These are phyloP conservation scores for Drosophila monieri DNA, from an alignment of 2,888 invertebrate species.

Conservation along the genomic window DNA sequence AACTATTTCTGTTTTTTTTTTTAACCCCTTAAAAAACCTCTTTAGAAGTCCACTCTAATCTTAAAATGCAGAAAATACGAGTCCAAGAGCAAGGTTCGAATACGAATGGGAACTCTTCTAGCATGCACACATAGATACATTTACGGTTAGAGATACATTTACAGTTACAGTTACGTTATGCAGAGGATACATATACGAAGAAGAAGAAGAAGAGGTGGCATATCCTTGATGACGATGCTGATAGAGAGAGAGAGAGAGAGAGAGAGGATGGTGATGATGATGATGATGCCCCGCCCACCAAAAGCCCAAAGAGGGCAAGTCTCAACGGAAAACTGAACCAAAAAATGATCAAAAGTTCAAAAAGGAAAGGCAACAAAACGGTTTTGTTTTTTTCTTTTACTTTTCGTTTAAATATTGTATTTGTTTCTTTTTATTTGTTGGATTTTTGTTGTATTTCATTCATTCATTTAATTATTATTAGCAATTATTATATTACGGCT, in stretches of 20 bases:
- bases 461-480: constrained; percentile 46
- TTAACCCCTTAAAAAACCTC: too few relatives aligned
- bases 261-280: background rate
- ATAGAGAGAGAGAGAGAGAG: background rate
- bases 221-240: background rate
- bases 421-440: constrained; percentile 67
- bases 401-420: constrained; percentile 57
- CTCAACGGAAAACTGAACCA: constrained; percentile 19
- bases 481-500: constrained; percentile 40
- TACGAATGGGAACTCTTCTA: constrained; percentile 3
- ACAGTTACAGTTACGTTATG: background rate
- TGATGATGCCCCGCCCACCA: constrained; percentile 7
- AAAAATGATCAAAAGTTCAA: constrained; percentile 26
- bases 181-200: background rate
- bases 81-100: constrained; percentile 3
- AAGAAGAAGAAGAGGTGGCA: background rate
- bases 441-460: constrained; percentile 44
- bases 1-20: too few relatives aligned
- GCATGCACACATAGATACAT: constrained; percentile 14
- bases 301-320: background rate
- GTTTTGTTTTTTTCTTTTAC: constrained; percentile 42
- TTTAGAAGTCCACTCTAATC: background rate
- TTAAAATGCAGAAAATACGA: background rate
- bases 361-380: constrained; percentile 44
- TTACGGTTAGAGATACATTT: background rate